These are phyloP conservation scores for Spinibarbus caldwelli DNA, from an alignment of 2,797 vertebrate genomes.

Conservation along the genomic window DNA sequence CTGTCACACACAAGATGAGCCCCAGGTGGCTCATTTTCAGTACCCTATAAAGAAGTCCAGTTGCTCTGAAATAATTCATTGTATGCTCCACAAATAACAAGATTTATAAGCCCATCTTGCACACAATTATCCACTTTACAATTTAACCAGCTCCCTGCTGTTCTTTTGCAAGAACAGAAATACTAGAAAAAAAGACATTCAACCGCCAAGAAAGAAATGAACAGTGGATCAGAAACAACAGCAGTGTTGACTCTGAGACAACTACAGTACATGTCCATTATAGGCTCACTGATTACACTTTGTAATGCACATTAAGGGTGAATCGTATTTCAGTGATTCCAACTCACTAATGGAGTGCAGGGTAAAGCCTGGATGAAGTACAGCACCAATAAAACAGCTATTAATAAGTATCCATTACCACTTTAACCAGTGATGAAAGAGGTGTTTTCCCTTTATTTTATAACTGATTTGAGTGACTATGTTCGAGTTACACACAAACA, in stretches of 20 bases:
- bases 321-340: conserved; percentile 22
- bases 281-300: neutral
- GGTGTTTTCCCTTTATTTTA: neutral
- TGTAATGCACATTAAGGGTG: neutral
- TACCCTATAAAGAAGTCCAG: conserved; percentile 41
- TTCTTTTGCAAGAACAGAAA: neutral
- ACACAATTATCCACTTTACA: conserved; percentile 19
- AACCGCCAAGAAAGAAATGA: conserved; percentile 9
- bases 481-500: neutral
- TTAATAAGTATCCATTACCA: conserved; percentile 39
- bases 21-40: conserved; percentile 47
- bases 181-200: neutral
- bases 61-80: conserved; percentile 44
- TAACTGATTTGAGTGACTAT: conserved; percentile 7
- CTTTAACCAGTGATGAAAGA: neutral
- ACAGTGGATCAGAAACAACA: neutral
- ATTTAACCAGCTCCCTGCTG: neutral
- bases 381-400: conserved; percentile 39
- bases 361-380: conserved; percentile 12
- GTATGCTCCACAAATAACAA: conserved; percentile 27
- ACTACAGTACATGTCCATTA: neutral
- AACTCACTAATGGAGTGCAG: conserved; percentile 17
- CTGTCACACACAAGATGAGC: conserved; percentile 8
- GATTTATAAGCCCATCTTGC: neutral
- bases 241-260: neutral